These are phyloP conservation scores for Platynereis dumerilii DNA, from an alignment of 2,888 invertebrate genomes.

Conservation along the genomic window DNA sequence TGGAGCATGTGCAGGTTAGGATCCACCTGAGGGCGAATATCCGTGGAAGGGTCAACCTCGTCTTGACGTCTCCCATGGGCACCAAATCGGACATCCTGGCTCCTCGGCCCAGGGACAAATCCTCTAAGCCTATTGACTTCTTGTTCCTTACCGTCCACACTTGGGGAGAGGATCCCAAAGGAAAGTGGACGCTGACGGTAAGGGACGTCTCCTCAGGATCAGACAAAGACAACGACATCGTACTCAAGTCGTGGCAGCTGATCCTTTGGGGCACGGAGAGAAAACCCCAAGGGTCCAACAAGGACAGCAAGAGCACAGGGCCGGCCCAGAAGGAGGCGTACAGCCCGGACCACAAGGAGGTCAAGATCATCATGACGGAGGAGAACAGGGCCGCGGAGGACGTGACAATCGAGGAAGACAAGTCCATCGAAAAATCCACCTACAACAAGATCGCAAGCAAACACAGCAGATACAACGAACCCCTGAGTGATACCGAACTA, in stretches of 20 bases:
- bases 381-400: constrained; percentile 20
- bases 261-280: constrained; percentile 28
- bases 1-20: constrained; percentile 57
- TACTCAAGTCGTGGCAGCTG: constrained; percentile 19
- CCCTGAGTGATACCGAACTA: too few relatives aligned
- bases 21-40: constrained; percentile 42
- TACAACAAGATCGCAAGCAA: too few relatives aligned
- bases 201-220: constrained; percentile 13
- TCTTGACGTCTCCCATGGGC: constrained; percentile 48
- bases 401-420: constrained; percentile 15
- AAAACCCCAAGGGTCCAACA: constrained; percentile 7
- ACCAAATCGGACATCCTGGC: constrained; percentile 50
- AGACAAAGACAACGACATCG: neutral
- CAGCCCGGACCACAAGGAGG: neutral
- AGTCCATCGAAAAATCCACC: neutral
- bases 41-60: constrained; percentile 53
- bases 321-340: constrained; percentile 6
- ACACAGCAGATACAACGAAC: too few relatives aligned
- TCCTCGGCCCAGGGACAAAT: constrained; percentile 44
- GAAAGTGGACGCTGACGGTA: constrained; percentile 53
- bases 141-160: constrained; percentile 58
- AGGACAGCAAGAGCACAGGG: constrained; percentile 5
- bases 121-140: constrained; percentile 47
- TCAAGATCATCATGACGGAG: constrained; percentile 13
- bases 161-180: constrained; percentile 57